Evolutionary conservation across 2,113 vertebrate genomes (phyloP).

Genomic region (Nerophis ophidion): DNA sequence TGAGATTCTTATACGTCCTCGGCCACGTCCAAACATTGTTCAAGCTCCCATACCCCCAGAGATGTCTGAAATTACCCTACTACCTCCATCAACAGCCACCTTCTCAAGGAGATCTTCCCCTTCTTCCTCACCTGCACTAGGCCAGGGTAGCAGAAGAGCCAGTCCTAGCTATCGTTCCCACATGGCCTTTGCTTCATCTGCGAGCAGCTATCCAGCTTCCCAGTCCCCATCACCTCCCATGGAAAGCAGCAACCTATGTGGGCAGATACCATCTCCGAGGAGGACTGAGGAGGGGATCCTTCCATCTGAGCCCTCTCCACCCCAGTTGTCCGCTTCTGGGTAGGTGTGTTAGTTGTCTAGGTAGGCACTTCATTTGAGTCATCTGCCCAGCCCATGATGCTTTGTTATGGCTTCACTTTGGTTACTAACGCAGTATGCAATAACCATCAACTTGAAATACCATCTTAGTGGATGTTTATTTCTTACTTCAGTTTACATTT

Average conservation of each 20-base stretch:
- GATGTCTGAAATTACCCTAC: conserved; percentile 93
- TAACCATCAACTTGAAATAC: conserved; percentile 26
- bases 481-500: not conserved
- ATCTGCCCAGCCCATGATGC: conserved; percentile 58
- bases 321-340: conserved; percentile 92
- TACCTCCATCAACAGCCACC: conserved; percentile 87
- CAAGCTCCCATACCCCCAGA: conserved; percentile 79
- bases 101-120: conserved; percentile 95
- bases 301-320: conserved; percentile 86
- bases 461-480: conserved; percentile 5
- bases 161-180: conserved; percentile 77
- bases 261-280: conserved; percentile 85
- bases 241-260: conserved; percentile 87
- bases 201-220: conserved; percentile 80
- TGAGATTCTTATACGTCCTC: conserved; percentile 86
- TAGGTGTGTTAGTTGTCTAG: conserved; percentile 78
- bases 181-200: conserved; percentile 84
- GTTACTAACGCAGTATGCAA: conserved; percentile 28
- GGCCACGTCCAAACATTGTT: conserved; percentile 86
- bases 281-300: conserved; percentile 88
- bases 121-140: conserved; percentile 87
- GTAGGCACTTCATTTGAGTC: conserved; percentile 51
- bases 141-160: conserved; percentile 82
- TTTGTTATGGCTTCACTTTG: conserved; percentile 56
- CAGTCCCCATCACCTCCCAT: conserved; percentile 80